Conservation (phyloP, 1,140 invertebrate species). For the Platorchestia sp. region DNA sequence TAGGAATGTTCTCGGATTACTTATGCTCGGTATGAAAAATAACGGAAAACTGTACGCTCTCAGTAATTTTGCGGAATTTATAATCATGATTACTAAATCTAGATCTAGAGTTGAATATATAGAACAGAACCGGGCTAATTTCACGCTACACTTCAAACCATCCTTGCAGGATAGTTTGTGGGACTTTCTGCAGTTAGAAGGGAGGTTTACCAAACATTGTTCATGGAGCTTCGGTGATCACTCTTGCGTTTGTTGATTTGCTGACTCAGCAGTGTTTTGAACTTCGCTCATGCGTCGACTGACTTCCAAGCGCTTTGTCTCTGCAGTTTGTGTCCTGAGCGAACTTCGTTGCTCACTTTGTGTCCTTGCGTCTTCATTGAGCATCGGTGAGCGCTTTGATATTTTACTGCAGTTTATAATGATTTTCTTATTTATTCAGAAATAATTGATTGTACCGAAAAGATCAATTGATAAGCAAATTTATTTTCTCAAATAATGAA, state of each 20-base stretch:
- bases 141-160: no score
- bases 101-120: no score
- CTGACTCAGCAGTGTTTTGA: slow-evolving; percentile 4
- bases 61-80: no score
- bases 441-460: no score
- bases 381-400: not conserved
- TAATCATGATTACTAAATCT: no score
- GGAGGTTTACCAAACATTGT: slow-evolving; percentile 4
- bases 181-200: not conserved
- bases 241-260: not conserved
- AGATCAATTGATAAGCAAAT: no score
- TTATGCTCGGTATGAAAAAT: no score
- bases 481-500: no score
- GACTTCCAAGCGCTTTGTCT: not conserved
- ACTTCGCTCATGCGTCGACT: not conserved
- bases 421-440: no score
- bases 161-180: not conserved
- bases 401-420: not conserved
- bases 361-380: not conserved
- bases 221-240: not conserved
- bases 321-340: not conserved
- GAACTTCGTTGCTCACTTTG: not conserved
- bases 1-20: no score
- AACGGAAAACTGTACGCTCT: no score
- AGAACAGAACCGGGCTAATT: no score